phyloP scores from a whole-genome alignment of 2,113 vertebrate genomes.

The Centrocercus urophasianus region DNA sequence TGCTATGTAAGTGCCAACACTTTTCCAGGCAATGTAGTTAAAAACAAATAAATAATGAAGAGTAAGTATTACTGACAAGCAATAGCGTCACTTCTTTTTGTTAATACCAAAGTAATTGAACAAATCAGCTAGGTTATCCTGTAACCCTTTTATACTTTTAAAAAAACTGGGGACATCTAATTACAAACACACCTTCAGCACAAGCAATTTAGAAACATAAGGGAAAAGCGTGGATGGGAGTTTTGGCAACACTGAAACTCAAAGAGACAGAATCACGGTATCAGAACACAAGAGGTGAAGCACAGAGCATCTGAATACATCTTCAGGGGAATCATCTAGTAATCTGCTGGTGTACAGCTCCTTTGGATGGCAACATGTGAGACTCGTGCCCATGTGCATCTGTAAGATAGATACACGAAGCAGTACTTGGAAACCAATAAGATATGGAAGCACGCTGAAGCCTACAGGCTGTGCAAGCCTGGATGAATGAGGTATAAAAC shows the following conservation, averaged over 20 bases:
- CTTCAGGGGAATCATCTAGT: background rate
- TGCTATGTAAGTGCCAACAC: background rate
- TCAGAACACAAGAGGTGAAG: background rate
- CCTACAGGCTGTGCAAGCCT: background rate
- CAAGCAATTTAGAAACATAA: background rate
- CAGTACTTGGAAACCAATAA: background rate
- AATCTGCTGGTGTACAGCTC: background rate
- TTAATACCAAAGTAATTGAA: background rate
- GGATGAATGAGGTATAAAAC: background rate
- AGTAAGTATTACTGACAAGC: background rate
- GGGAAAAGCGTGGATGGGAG: fast-evolving
- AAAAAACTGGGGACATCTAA: background rate
- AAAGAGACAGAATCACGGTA: background rate
- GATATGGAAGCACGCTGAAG: background rate
- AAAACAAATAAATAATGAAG: background rate
- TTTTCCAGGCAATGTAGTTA: background rate
- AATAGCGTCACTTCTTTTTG: background rate
- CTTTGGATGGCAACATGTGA: background rate
- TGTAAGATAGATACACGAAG: background rate
- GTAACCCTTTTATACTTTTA: background rate
- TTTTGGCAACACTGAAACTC: background rate
- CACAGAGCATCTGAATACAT: background rate
- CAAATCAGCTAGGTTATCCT: background rate
- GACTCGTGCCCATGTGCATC: background rate
- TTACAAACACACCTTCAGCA: background rate